Evolutionary conservation across 1,140 invertebrate species (phyloP).

Genomic region (Polypedilum pembai): DNA sequence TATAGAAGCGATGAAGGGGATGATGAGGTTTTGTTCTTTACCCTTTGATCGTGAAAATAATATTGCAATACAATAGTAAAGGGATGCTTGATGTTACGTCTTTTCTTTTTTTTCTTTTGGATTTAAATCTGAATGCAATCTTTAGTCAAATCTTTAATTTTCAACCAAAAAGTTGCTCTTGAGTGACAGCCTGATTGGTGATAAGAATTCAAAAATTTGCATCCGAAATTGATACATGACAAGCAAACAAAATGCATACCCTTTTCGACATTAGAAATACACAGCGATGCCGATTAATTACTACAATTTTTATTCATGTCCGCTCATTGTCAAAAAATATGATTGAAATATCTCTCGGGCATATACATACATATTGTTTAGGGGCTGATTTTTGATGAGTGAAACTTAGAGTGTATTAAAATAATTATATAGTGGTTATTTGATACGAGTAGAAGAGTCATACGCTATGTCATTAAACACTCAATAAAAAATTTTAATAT

Average conservation of each 20-base stretch:
- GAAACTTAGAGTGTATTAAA: no score
- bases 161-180: neutral
- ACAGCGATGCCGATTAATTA: neutral
- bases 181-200: neutral
- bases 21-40: constrained; percentile 1
- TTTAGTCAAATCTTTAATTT: neutral
- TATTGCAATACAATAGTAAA: neutral
- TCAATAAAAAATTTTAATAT: no score
- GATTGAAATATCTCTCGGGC: neutral
- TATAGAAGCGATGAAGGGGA: neutral
- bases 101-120: no score
- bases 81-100: neutral
- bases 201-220: neutral
- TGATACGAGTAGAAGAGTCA: no score
- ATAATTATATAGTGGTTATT: no score
- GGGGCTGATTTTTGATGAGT: no score
- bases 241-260: neutral
- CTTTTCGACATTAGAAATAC: no score
- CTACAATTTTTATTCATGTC: neutral
- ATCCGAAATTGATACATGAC: neutral
- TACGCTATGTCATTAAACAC: no score
- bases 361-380: neutral
- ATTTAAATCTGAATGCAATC: neutral
- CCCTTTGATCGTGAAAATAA: neutral
- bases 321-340: constrained; percentile 1